Base-by-base conservation (phyloP, 1,140 invertebrate genomes). In the Platorchestia sp. region DNA sequence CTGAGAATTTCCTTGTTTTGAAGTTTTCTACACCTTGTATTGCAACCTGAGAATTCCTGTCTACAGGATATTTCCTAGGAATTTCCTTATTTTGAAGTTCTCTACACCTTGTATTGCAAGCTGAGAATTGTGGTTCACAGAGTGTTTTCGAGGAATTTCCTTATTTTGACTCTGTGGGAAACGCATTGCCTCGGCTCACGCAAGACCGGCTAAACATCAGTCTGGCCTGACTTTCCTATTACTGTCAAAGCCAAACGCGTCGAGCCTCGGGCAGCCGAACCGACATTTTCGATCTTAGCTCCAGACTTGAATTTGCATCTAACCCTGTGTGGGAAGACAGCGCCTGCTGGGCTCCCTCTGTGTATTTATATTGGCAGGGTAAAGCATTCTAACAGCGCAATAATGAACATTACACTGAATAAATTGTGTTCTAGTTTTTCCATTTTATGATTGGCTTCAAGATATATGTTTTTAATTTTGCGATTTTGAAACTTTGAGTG, bases 271-370 rank as follows among this genome's bases (percentile, higher is more conserved):
- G 59, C 59, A 22, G 59, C 59, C 27, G 36, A 36, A 75, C 59
- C 59, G 59, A 75, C 59, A 75, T 75, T 75, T 75, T 75, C 59
- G 59, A 75, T 75, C 59, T 75, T 75, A 75, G 59, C 59, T 75
- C 1, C 1, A 75, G 27, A 75, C 59, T 75, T 75, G 59, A 75
- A 75, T 75, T 75, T 75, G 59, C 59, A 75, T 75, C 59, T 75
- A 75, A 75, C 10, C 59, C 59, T 22, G 59, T 75, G 36, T 75
- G 36, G 59, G 36, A 36, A 10, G 59, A 75, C 59, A 36, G 36
- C 14, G 59, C 59, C 3, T 75, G 14, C 59, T 27, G 14, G 27
- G 59, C 36, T 75, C 36, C 59, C 7, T 75, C 27, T 75, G 1
- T 22, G 36, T 10, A 3, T 75, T 27, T 10, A 27, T 75, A 27